Percentiles rank a stretch among this genome's conserved stretches.
phyloP scores from a whole-genome alignment of 2,113 vertebrate genomes.

The Epinephelus lanceolatus region DNA sequence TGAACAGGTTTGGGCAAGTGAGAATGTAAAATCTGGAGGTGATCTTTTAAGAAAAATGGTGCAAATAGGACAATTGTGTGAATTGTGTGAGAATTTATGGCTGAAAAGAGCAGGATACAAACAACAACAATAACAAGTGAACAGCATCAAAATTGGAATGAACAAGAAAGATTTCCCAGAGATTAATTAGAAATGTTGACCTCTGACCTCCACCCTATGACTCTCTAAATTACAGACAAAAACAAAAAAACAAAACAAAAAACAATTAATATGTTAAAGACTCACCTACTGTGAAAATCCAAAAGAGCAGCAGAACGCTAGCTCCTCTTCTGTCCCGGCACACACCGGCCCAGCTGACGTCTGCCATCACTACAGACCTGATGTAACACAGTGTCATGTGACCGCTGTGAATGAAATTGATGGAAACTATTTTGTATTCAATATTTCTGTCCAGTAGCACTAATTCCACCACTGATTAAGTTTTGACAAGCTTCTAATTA shows the following conservation, averaged over 20 bases:
- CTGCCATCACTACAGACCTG: slow-evolving; percentile 48
- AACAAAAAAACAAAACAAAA: too few relatives aligned
- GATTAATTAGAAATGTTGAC: background rate
- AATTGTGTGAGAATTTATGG: background rate
- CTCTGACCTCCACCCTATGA: background rate
- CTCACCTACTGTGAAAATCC: slow-evolving; percentile 61
- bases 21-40: too few relatives aligned
- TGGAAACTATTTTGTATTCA: background rate
- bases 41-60: too few relatives aligned
- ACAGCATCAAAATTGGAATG: background rate
- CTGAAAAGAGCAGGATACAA: background rate
- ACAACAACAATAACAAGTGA: background rate
- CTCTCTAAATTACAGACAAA: background rate
- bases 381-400: slow-evolving; percentile 19
- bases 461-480: too few relatives aligned
- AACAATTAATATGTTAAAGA: background rate
- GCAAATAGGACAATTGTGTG: background rate
- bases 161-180: background rate
- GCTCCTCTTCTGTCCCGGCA: background rate
- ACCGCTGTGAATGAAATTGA: background rate
- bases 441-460: background rate
- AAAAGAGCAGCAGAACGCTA: slow-evolving; percentile 35
- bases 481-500: too few relatives aligned
- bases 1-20: background rate
- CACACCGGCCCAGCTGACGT: slow-evolving; percentile 17